phyloP scores from a whole-genome alignment of 2,113 vertebrate genomes.

The Podarcis cretensis region DNA sequence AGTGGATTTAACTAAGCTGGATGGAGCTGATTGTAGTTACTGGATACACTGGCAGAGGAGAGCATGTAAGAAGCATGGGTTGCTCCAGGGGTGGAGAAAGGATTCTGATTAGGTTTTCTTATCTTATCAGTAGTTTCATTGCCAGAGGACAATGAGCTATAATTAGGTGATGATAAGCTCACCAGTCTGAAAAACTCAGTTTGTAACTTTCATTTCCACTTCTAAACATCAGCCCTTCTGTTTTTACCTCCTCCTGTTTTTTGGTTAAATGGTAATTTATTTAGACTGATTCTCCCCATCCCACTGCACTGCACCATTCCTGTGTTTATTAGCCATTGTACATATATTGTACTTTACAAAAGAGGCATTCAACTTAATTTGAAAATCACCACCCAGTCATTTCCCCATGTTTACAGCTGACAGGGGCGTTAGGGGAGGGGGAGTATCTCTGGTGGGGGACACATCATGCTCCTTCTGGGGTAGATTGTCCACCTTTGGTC shows the following conservation, averaged over 20 bases:
- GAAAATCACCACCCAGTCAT: not conserved
- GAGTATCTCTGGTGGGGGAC: too few species aligned
- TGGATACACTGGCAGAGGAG: not conserved
- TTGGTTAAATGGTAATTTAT: not conserved
- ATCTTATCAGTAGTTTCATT: not conserved
- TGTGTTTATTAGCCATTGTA: not conserved
- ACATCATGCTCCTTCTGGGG: too few species aligned
- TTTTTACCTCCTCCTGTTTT: not conserved
- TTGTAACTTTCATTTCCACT: constrained; percentile 12
- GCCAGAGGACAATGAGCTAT: constrained; percentile 3
- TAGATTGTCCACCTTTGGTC: too few species aligned
- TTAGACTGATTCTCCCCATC: not conserved
- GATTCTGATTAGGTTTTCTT: constrained; percentile 21
- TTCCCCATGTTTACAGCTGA: not conserved
- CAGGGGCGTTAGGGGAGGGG: too few species aligned
- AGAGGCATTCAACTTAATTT: not conserved
- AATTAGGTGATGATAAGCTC: constrained; percentile 6
- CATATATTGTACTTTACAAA: not conserved
- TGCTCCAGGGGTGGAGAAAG: not conserved
- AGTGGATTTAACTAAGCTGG: not conserved
- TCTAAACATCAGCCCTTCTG: not conserved
- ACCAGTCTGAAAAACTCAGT: not conserved
- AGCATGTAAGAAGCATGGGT: not conserved
- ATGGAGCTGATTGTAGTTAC: not conserved
- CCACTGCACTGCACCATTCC: not conserved